Base-by-base conservation (phyloP, 2,888 invertebrate genomes). In the Acronicta psi region DNA sequence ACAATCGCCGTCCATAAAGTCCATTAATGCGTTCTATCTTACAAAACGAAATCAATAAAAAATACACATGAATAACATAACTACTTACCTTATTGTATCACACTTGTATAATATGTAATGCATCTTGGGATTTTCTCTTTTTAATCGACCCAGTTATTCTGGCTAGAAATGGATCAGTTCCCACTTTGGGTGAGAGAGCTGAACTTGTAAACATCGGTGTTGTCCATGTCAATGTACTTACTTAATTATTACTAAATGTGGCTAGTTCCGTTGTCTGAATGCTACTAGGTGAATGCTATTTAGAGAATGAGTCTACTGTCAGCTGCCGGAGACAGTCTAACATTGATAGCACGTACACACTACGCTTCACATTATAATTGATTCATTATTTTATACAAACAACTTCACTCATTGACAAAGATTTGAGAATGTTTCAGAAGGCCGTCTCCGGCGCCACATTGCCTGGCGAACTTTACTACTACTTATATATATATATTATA, bases 131-230 rank as follows among this genome's bases (percentile, higher is more conserved):
- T 91, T 91, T 91, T 91, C 82, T 88, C 81, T 91, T 90, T 85
- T 85, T 88, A 89, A 91, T 86, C 92, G 91, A 91, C 91, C 92
- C 94, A 95, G 95, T 95, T 89, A 93, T 95, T 93, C 95, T 95
- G 93, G 87, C 95, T 95, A 95, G 95, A 95, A 95, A 94, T 90
- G 95, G 95, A 94, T 93, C 95, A 90, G 94, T 95, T 91, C 95
- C 95, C 92, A 95, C 95, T 90, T 85, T 95, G 93, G 95, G 95
- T 95, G 95, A 95, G 95, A 95, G 92, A 90, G 93, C 93, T 91
- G 91, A 80, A 87, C 82, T 88, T 87, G 81, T 90, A 89, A 85
- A 85, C 82, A 86, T 93, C 85, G 86, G 83, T 93, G 93, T 93
- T 93, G 93, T 92, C 84, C 82, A 88, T 88, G 86, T 91, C 84